These are phyloP conservation scores for Congeria kusceri DNA, from an alignment of 2,888 invertebrate genomes.

Conservation along the genomic window DNA sequence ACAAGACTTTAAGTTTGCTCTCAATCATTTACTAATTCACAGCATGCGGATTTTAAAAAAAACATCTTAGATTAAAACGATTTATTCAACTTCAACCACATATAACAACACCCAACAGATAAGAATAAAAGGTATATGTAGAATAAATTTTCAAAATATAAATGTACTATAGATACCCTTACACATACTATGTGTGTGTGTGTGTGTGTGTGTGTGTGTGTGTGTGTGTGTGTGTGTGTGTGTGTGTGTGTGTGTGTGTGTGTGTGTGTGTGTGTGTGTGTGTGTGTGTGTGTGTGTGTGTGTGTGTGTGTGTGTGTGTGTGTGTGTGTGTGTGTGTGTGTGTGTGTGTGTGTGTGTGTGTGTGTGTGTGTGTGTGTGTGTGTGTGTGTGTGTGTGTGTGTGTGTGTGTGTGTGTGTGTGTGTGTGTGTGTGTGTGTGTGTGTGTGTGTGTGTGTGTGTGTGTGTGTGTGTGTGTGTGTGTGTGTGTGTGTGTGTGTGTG, in stretches of 20 bases:
- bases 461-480: conserved; percentile 2
- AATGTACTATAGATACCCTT: no score
- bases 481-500: conserved; percentile 2
- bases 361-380: conserved; percentile 2
- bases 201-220: conserved; percentile 13
- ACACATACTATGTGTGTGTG: conserved; percentile 7
- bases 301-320: conserved; percentile 13
- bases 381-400: conserved; percentile 2
- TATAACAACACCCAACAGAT: no score
- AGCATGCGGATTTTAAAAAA: no score
- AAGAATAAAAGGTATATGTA: no score
- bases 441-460: conserved; percentile 2
- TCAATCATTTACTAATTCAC: no score
- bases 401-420: conserved; percentile 2
- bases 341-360: conserved; percentile 2
- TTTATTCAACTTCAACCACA: no score
- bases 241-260: conserved; percentile 13
- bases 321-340: conserved; percentile 13
- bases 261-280: conserved; percentile 13
- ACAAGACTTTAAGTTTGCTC: no score
- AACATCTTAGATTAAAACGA: no score
- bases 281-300: conserved; percentile 13
- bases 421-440: conserved; percentile 2
- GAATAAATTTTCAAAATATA: no score
- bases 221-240: conserved; percentile 13